Percentiles rank a stretch among this genome's conserved stretches.
Evolutionary conservation across 2,888 invertebrate genomes (phyloP).

Genomic region (Portevinia maculata): DNA sequence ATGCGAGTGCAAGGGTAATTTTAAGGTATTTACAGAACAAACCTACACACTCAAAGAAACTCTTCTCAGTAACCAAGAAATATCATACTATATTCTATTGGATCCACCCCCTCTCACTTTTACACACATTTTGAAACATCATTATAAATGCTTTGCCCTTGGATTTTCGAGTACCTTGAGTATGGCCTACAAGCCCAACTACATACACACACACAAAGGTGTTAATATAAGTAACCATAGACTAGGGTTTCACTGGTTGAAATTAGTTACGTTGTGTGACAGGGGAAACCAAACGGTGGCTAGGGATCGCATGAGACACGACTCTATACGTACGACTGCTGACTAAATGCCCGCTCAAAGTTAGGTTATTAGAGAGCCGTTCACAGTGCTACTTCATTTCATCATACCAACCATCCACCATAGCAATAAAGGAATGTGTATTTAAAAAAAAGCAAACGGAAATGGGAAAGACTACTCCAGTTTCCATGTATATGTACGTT

Average conservation of each 20-base stretch:
- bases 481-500: background rate
- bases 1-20: slow-evolving; percentile 53
- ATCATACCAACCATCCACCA: background rate
- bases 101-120: background rate
- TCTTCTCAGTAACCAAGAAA: background rate
- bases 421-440: slow-evolving; percentile 7
- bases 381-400: background rate
- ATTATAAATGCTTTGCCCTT: slow-evolving; percentile 65
- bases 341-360: slow-evolving; percentile 11
- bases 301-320: slow-evolving; percentile 15
- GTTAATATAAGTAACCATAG: slow-evolving; percentile 1
- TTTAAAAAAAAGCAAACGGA: slow-evolving; percentile 6
- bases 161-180: slow-evolving; percentile 28
- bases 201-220: background rate
- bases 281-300: slow-evolving; percentile 44
- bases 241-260: slow-evolving; percentile 27
- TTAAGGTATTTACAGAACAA: slow-evolving; percentile 36
- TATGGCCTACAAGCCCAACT: slow-evolving; percentile 21
- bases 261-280: slow-evolving; percentile 50
- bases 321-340: background rate
- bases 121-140: slow-evolving; percentile 33
- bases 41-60: background rate
- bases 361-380: slow-evolving; percentile 11
- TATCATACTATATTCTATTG: slow-evolving; percentile 50
- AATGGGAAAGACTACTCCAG: background rate